Evolutionary conservation across 2,888 invertebrate genomes (phyloP).

Genomic region (Phortica magna): DNA sequence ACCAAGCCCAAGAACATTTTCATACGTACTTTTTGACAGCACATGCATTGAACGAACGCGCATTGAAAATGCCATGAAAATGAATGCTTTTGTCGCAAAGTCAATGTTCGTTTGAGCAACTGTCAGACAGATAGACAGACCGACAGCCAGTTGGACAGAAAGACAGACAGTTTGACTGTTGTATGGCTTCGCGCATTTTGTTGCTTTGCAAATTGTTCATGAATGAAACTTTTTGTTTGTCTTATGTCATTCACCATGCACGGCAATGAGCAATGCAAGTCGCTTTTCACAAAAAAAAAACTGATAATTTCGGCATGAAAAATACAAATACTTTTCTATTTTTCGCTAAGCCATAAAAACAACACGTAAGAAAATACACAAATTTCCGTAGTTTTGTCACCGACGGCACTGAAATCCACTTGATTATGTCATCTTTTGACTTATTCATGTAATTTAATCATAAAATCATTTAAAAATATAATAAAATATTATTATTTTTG

Average conservation of each 20-base stretch:
- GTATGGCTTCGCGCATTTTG: conserved; percentile 49
- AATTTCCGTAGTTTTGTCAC: no score
- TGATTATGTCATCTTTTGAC: no score
- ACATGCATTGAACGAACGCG: neutral
- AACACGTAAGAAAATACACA: no score
- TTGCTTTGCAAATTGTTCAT: conserved; percentile 48
- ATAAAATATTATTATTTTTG: no score
- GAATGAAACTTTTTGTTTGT: conserved; percentile 47
- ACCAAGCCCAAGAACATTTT: neutral
- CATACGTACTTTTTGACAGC: neutral
- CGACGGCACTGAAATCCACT: no score
- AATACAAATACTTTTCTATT: no score
- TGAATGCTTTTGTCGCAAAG: conserved; percentile 29
- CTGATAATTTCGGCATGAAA: no score
- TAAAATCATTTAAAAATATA: no score
- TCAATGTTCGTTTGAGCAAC: conserved; percentile 10
- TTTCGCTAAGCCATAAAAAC: no score
- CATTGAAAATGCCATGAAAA: conserved; percentile 11
- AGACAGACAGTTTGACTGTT: conserved; percentile 21
- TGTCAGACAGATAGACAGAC: neutral
- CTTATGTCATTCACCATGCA: neutral
- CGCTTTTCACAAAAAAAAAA: no score
- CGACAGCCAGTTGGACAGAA: conserved; percentile 4
- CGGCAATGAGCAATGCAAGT: neutral
- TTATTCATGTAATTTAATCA: no score